Percentiles rank a stretch among this genome's conserved stretches.
Conservation (phyloP, 1,140 invertebrate species). For the Saxidomus purpurata region DNA sequence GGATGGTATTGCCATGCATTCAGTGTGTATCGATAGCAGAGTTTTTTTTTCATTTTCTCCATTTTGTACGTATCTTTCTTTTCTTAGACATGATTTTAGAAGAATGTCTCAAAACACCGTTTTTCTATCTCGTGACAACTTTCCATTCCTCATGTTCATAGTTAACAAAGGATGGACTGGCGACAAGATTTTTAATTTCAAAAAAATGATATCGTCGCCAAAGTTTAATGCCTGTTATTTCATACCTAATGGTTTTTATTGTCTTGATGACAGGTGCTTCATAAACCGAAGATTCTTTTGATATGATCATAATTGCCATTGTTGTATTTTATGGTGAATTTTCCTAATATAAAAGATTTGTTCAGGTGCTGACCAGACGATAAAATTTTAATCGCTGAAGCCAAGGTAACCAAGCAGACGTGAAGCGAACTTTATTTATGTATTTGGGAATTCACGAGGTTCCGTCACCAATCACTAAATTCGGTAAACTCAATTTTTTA, state of each 20-base stretch:
- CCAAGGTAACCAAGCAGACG: too few relatives aligned
- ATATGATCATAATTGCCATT: slow-evolving; percentile 4
- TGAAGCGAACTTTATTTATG: too few relatives aligned
- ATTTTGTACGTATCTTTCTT: too few relatives aligned
- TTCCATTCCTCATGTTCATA: not conserved
- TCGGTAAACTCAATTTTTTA: too few relatives aligned
- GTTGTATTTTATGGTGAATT: slow-evolving; percentile 1
- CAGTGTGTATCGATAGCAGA: too few relatives aligned
- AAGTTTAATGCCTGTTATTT: slow-evolving; percentile 44
- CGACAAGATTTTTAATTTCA: slow-evolving; percentile 30
- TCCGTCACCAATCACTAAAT: not conserved
- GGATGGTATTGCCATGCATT: too few relatives aligned
- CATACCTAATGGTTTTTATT: slow-evolving; percentile 34
- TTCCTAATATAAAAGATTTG: slow-evolving; percentile 16
- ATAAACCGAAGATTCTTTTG: not conserved
- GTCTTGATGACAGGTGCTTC: slow-evolving; percentile 35
- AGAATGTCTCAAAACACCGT: not conserved
- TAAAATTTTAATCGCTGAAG: not conserved
- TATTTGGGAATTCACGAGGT: too few relatives aligned
- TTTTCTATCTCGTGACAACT: not conserved
- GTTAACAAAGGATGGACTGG: not conserved
- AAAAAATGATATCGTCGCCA: slow-evolving; percentile 14
- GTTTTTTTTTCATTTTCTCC: too few relatives aligned
- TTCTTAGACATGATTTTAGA: too few relatives aligned
- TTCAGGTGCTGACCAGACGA: not conserved